Evolutionary conservation across 2,888 invertebrate genomes (phyloP), one percentile per base, ranked within the genome.

Genomic region (Epinotia bilunana): DNA sequence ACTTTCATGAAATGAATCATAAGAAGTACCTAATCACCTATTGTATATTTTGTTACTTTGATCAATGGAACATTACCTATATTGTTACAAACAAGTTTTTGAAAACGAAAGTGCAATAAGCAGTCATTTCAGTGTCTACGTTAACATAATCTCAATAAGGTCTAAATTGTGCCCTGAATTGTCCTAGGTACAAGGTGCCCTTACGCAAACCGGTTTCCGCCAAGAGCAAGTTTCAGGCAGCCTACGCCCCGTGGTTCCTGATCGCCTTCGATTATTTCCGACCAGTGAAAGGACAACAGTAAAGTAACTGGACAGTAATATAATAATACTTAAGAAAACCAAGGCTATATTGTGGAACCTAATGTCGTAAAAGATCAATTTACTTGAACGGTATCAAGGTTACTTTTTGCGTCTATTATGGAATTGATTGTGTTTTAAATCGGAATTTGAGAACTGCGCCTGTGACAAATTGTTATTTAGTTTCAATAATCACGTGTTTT

Each of bases 211-310:
- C 60, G 58, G 69, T 69, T 69, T 6, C 13, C n/a, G 13, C 46
- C 57, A 20, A 60, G 70, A 61, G 61, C 61, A 60, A 23, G 62
- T 61, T 70, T 70, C 61, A 61, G 64, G 12, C 53, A 28, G 39
- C 73, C 78, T 73, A 78, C 81, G 80, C 81, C 81, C 80, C 16
- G 28, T 18, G 12, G 81, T 82, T 86, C 88, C 87, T 77, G 89
- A 72, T 89, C 72, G 80, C 90, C 90, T 90, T 89, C 88, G 77
- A 78, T 79, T 74, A 78, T 83, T 85, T 83, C 83, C 81, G 78
- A n/a, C 64, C 63, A 79, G 90, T 89, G 91, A 91, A 91, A 91
- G 91, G 90, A 81, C 79, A 78, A 77, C 62, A 28, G 77, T 79
- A 79, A 80, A 28, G 77, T 79, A 79, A 80, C 76, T 78, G 74